A percentile compares a stretch with the other conserved stretches of the same genome.
Conservation (phyloP, 2,888 invertebrate genomes). For the Elmis aenea region DNA sequence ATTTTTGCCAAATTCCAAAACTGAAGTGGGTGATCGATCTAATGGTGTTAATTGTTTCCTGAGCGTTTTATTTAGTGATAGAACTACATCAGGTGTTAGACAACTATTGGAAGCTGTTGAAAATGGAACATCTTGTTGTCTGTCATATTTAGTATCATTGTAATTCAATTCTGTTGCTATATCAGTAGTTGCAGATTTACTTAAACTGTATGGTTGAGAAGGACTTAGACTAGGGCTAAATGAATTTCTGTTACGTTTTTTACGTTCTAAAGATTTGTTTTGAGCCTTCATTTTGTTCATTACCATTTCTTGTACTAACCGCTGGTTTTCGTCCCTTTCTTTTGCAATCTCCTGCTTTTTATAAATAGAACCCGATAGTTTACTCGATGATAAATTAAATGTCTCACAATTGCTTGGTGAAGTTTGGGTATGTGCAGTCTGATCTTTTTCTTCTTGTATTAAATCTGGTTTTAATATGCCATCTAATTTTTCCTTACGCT, state of each 20-base stretch:
- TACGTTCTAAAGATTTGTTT: slow-evolving; percentile 58
- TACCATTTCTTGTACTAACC: slow-evolving; percentile 76
- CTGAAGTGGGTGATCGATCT: background rate
- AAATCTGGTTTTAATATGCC: slow-evolving; percentile 35
- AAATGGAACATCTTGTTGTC: slow-evolving; percentile 17
- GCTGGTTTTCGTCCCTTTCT: slow-evolving; percentile 78
- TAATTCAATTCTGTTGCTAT: slow-evolving; percentile 14
- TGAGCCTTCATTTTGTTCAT: slow-evolving; percentile 71
- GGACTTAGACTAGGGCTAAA: slow-evolving; percentile 39
- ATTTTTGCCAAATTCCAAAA: background rate
- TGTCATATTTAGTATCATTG: slow-evolving; percentile 4
- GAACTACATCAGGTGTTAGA: slow-evolving; percentile 38
- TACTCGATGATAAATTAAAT: slow-evolving; percentile 36
- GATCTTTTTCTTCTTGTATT: slow-evolving; percentile 44
- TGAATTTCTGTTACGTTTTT: slow-evolving; percentile 50
- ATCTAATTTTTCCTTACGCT: slow-evolving; percentile 41
- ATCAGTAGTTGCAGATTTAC: slow-evolving; percentile 40
- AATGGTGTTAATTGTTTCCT: slow-evolving; percentile 11
- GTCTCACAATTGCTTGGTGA: slow-evolving; percentile 15
- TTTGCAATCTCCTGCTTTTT: slow-evolving; percentile 66
- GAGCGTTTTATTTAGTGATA: slow-evolving; percentile 29
- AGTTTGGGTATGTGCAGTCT: slow-evolving; percentile 47
- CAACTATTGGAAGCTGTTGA: slow-evolving; percentile 27
- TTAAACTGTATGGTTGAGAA: slow-evolving; percentile 34
- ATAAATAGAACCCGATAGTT: slow-evolving; percentile 35